Evolutionary conservation across 2,888 invertebrate species (phyloP), one percentile per base, ranked within the genome.

Genomic region (Lamellibrachia columna): DNA sequence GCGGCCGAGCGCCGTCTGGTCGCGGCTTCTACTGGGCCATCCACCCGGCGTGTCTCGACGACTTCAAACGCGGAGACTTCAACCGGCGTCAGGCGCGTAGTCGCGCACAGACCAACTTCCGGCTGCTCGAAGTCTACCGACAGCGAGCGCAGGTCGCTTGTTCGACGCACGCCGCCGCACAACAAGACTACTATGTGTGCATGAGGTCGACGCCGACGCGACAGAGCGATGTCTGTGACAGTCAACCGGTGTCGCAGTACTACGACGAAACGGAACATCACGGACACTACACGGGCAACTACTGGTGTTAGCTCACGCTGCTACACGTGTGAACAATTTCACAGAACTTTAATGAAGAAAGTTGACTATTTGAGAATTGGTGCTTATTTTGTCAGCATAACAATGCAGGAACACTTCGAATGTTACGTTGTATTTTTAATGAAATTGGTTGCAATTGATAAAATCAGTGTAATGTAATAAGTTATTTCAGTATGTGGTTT

Each of bases 11-110:
- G 11, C 90, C 75, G 90, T 92, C 93, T 58, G 93, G 92, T 28
- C 75, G 92, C 22, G 93, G 93, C 53, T 91, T 91, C 93, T 93
- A 93, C 92, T 93, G 93, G 93, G 92, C 92, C 53, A 91, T 93
- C 90, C 92, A 93, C 90, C 92, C 92, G 22, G 91, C 91, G 11
- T 93, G 93, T 58, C 75, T 92, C 7, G 92, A 92, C 53, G 90
- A 91, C 58, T 93, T 93, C 91, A 15, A n/a, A 9, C 52, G 60
- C n/a, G 93, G 93, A 6, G 93, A 93, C 55, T 93, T 93, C 92
- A 55, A 91, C 22, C 91, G 93, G 11, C 53, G 53, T 3, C 91
- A 92, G 92, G 92, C 92, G 15, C 55, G 92, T 11, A 7, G 90
- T 52, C 90, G 91, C 1, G 93, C 92, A 4, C 92, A 92, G 53